A percentile compares a stretch with the other conserved stretches of the same genome.
phyloP scores from a whole-genome alignment of 2,888 invertebrate species.

The Drosophila anomalata region DNA sequence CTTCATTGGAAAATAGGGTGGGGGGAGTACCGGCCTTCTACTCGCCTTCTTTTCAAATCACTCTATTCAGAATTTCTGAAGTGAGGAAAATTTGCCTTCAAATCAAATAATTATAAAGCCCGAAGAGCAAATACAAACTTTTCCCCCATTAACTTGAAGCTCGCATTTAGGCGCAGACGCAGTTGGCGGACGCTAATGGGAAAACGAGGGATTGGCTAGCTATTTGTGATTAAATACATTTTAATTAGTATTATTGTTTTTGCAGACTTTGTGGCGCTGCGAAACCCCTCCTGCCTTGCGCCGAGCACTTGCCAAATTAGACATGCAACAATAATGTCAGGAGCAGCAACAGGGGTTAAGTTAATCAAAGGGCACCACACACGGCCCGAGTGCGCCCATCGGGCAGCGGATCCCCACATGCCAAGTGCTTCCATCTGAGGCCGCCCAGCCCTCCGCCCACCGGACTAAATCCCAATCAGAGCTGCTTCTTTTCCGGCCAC shows the following conservation, averaged over 20 bases:
- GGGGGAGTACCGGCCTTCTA: no score
- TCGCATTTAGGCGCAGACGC: not conserved
- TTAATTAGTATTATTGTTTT: conserved; percentile 77
- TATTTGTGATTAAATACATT: conserved; percentile 73
- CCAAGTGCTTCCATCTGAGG: not conserved
- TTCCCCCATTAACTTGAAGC: not conserved
- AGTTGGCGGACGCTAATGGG: conserved; percentile 39
- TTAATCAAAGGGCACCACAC: conserved; percentile 58
- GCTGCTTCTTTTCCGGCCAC: conserved; percentile 62
- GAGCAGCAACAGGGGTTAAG: conserved; percentile 58
- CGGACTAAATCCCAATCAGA: conserved; percentile 59
- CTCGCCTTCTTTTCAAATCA: no score
- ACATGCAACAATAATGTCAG: conserved; percentile 62
- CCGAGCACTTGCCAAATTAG: conserved; percentile 73
- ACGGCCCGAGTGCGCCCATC: conserved; percentile 3
- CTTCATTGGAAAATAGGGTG: no score
- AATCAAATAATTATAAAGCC: not conserved
- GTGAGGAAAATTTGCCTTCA: not conserved
- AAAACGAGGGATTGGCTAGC: conserved; percentile 19
- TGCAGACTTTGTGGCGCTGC: conserved; percentile 44
- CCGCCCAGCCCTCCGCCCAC: not conserved
- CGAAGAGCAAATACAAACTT: not conserved
- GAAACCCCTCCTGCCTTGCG: conserved; percentile 10
- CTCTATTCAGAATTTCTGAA: no score
- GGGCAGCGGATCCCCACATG: conserved; percentile 12